Evolutionary conservation across 2,888 invertebrate genomes (phyloP).

Genomic region (Herminia tarsipennalis): DNA sequence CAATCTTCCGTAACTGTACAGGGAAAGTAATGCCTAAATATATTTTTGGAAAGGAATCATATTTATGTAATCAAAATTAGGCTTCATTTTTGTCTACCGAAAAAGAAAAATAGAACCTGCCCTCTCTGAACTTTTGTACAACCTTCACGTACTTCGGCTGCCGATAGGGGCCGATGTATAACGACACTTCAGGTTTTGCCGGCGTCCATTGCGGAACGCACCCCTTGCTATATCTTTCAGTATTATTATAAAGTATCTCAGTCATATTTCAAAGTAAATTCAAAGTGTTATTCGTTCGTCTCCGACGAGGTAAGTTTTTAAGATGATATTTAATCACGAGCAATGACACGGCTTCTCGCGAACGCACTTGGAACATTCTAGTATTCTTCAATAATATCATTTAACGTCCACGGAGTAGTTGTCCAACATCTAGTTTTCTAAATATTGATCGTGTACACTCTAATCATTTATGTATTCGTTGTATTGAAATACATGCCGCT

Average conservation of each 20-base stretch:
- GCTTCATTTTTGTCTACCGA: too few relatives aligned
- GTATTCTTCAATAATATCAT: slow-evolving; percentile 58
- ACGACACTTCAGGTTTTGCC: slow-evolving; percentile 78
- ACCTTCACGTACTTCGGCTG: slow-evolving; percentile 67
- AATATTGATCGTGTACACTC: slow-evolving; percentile 64
- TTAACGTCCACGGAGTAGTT: slow-evolving; percentile 55
- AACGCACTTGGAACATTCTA: slow-evolving; percentile 62
- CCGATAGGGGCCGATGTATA: slow-evolving; percentile 75
- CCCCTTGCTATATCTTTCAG: slow-evolving; percentile 43
- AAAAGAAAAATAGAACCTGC: slow-evolving; percentile 27
- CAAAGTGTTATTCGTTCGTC: slow-evolving; percentile 45
- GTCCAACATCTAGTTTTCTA: slow-evolving; percentile 42
- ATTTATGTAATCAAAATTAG: background rate
- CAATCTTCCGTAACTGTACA: too few relatives aligned
- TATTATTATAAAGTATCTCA: slow-evolving; percentile 33
- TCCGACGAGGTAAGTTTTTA: slow-evolving; percentile 55
- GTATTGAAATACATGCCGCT: slow-evolving; percentile 23
- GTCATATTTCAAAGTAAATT: slow-evolving; percentile 30
- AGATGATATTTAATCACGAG: slow-evolving; percentile 30
- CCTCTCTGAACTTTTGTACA: slow-evolving; percentile 56
- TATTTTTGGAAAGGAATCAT: background rate
- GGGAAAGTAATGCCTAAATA: too few relatives aligned
- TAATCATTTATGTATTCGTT: slow-evolving; percentile 43
- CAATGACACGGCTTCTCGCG: slow-evolving; percentile 64
- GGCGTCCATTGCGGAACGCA: slow-evolving; percentile 73